Evolutionary conservation across 2,113 vertebrate species (phyloP), one percentile per base, ranked within the genome.

Genomic region (Anser cygnoides): DNA sequence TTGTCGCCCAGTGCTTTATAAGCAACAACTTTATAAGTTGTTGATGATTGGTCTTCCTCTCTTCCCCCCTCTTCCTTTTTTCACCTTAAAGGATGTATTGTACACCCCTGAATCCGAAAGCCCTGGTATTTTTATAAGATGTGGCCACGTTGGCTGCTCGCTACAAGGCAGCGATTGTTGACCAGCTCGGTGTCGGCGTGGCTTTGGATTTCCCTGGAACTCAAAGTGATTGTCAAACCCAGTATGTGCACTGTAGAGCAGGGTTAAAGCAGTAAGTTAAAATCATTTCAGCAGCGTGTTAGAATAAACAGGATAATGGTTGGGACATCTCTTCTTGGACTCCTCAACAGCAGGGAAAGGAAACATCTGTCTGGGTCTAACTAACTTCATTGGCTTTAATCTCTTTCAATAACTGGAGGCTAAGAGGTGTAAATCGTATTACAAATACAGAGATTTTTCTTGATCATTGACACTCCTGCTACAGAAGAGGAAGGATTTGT

Each of bases 361-460:
- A 94, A 97, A 93, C 91, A 95, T 96, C 97, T 97, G 83, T 73
- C 78, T 66, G 70, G 46, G 79, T 91, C 91, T 95, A 90, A 95
- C 83, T 92, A 66, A 4, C 96, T 96, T 92, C 83, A 84, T 90
- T 90, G 87, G 84, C 87, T 96, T 92, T 50, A 66, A 49, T 93
- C 73, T 65, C 83, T 87, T 89, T 66, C 31, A 44, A 3, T 25
- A 39, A 22, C 57, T 31, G 16, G 16, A 21, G 31, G 46, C 77
- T 94, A 37, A 57, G 65, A 93, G 81, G 49, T 94, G 82, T 55
- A 65, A 72, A 43, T 54, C 84, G 33, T 80, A 9, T 37, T 79
- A 73, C 23, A 35, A 76, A 90, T 46, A 13, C 31, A 29, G 75
- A 49, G 54, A 19, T 33, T 65, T 62, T 75, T 67, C 49, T 43